Evolutionary conservation across 2,888 invertebrate genomes (phyloP).

Genomic region (Pomacea canaliculata): DNA sequence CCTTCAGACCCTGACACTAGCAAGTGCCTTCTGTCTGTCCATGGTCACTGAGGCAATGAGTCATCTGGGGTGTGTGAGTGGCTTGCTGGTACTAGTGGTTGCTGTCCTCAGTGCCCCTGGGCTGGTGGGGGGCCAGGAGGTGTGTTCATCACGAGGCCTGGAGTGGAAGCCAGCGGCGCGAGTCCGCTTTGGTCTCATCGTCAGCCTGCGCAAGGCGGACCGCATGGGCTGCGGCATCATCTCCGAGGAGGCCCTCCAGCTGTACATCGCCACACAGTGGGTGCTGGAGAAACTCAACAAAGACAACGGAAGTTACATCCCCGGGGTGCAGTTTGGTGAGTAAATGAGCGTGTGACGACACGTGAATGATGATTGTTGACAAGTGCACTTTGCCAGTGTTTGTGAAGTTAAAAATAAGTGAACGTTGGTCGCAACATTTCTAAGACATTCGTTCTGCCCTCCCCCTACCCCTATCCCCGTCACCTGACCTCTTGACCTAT

Average conservation of each 20-base stretch:
- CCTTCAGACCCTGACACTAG: too few species aligned
- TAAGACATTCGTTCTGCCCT: too few species aligned
- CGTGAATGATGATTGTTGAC: neutral
- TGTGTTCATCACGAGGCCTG: constrained; percentile 16
- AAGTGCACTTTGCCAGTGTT: too few species aligned
- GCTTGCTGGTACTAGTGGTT: too few species aligned
- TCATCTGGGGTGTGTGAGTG: too few species aligned
- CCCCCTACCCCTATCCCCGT: too few species aligned
- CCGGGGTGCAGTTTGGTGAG: constrained; percentile 49
- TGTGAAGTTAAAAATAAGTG: too few species aligned
- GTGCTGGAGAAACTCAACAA: constrained; percentile 49
- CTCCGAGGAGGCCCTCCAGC: constrained; percentile 39
- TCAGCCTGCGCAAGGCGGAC: constrained; percentile 39
- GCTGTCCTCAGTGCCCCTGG: too few species aligned
- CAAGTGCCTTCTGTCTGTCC: too few species aligned
- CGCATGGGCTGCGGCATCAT: constrained; percentile 41
- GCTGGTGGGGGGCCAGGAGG: neutral
- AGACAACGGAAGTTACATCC: constrained; percentile 37
- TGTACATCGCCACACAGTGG: constrained; percentile 50
- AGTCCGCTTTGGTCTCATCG: constrained; percentile 40
- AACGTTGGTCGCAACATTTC: too few species aligned
- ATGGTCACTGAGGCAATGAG: too few species aligned
- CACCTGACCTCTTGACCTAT: too few species aligned
- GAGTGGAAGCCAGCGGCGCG: constrained; percentile 11
- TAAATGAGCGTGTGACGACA: neutral